Evolutionary conservation across 1,140 invertebrate genomes (phyloP), one percentile per base, ranked within the genome.

Genomic region (Nautilus pompilius): DNA sequence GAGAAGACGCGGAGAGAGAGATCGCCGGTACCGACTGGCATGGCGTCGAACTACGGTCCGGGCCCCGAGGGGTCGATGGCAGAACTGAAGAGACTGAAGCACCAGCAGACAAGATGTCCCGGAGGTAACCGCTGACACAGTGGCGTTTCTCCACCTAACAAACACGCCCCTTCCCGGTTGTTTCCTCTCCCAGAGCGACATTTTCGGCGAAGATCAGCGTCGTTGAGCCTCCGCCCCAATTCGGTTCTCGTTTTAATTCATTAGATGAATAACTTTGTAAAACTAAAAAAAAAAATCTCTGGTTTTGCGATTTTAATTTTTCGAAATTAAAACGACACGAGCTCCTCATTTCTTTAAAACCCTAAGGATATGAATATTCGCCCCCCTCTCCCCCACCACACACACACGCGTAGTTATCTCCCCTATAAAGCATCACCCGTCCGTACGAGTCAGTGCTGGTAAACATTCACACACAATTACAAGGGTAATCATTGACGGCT

Each of bases 81-180:
- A 54, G 79, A 82, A 67, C 71, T 73, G 51, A 77, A 68, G 17
- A 66, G 76, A 57, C 68, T 80, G 70, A 68, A 72, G 60, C 71
- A 65, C 20, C 81, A 81, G 66, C 80, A 82, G 64, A 72, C 73
- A 2, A 57, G 78, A 59, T 73, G 62, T 33, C 76, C 76, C 22
- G 63, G 68, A 74, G 76, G 79, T 81, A 69, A 61, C 20, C 24
- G 20, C 20, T 17, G 51, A 5, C n/a, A 10, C 6, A 49, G 41
- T 48, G 22, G 26, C 29, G 2, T 17, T 49, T 48, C 15, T 48
- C 60, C 34, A 0, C 26, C 48, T 32, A 30, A 45, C 20, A 13
- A 28, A 46, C 1, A 10, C 33, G 28, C 20, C 26, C n/a, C 17
- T 26, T 57, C 26, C 29, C 29, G 17, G 20, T 55, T 48, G 54